These are phyloP conservation scores for Gymnoscopelus microlampas DNA, from an alignment of 2,797 vertebrate species.

Conservation along the genomic window DNA sequence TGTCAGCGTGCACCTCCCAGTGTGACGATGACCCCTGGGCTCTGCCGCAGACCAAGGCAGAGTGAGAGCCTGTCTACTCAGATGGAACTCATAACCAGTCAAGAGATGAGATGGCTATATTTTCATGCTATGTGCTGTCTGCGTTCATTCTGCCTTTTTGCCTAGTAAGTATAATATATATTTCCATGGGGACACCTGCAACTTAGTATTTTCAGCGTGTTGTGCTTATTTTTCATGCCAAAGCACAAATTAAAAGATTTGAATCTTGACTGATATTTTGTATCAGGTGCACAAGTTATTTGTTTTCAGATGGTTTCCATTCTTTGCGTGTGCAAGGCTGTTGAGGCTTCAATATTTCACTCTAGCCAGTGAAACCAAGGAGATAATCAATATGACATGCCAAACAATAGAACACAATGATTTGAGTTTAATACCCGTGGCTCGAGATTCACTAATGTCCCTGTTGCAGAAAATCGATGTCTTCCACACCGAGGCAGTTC, in stretches of 20 bases:
- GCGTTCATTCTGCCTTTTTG: conserved; percentile 3
- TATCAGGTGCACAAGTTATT: conserved; percentile 71
- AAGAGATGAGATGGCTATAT: conserved; percentile 24
- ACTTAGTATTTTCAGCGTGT: conserved; percentile 7
- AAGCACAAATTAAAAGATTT: conserved; percentile 51
- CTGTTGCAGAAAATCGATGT: conserved; percentile 82
- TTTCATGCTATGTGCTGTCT: conserved; percentile 13
- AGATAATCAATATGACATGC: conserved; percentile 86
- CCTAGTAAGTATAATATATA: neutral
- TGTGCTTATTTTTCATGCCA: conserved; percentile 31
- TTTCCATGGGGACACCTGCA: conserved; percentile 16
- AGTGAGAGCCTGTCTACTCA: conserved; percentile 4
- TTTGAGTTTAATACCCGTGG: conserved; percentile 85
- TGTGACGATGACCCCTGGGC: conserved; percentile 43
- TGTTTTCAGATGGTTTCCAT: conserved; percentile 70
- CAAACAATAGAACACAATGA: conserved; percentile 83
- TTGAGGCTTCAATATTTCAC: conserved; percentile 80
- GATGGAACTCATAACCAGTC: conserved; percentile 18
- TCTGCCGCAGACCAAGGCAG: conserved; percentile 35
- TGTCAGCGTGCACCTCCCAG: conserved; percentile 40
- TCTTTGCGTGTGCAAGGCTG: conserved; percentile 67
- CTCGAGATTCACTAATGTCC: conserved; percentile 83
- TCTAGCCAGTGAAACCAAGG: conserved; percentile 78
- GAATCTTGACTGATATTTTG: conserved; percentile 60
- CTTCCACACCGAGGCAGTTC: conserved; percentile 61